These are phyloP conservation scores for Dromiciops gliroides DNA, from an alignment of 2,113 vertebrate genomes.

Conservation along the genomic window DNA sequence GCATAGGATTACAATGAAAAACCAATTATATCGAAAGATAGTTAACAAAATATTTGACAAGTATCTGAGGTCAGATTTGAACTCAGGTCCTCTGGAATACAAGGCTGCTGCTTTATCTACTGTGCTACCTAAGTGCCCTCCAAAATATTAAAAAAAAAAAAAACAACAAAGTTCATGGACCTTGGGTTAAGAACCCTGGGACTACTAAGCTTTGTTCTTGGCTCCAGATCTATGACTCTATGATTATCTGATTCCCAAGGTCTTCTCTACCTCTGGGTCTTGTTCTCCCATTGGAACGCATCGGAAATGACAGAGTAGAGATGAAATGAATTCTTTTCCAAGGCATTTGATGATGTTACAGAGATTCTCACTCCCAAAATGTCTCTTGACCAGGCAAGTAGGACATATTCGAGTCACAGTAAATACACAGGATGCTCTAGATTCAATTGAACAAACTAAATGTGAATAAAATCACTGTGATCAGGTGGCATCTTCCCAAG, in stretches of 20 bases:
- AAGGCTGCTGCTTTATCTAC: too few species aligned
- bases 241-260: too few species aligned
- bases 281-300: background rate
- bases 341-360: background rate
- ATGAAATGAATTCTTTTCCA: background rate
- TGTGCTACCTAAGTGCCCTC: too few species aligned
- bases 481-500: background rate
- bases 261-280: too few species aligned
- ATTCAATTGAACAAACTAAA: background rate
- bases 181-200: background rate
- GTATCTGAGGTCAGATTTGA: too few species aligned
- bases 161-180: too few species aligned
- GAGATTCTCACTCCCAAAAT: background rate
- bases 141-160: too few species aligned
- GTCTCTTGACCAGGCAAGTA: conserved; percentile 1
- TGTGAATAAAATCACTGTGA: background rate
- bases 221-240: too few species aligned
- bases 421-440: background rate
- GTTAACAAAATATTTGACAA: background rate
- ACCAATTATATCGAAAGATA: background rate
- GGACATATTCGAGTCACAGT: background rate
- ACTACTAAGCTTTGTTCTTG: background rate
- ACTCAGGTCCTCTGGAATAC: too few species aligned
- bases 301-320: background rate
- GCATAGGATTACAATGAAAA: background rate